Conservation (phyloP, 2,888 invertebrate genomes). For the Mellilla xanthometata region DNA sequence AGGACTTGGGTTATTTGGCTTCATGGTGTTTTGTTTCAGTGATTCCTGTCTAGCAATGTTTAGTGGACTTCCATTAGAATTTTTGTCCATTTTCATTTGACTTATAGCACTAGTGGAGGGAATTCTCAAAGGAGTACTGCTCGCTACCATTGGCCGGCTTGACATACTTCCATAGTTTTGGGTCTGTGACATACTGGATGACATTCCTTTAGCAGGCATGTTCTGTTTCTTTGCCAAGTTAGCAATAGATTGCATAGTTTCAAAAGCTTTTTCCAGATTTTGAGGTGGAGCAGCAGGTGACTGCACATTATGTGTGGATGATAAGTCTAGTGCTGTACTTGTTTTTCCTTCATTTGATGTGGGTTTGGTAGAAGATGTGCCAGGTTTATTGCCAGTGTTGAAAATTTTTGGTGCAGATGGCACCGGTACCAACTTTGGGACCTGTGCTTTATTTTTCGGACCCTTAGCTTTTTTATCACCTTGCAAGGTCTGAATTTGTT, state of each 20-base stretch:
- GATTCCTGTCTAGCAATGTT: conserved; percentile 54
- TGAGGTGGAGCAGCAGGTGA: conserved; percentile 68
- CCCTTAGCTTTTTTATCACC: conserved; percentile 70
- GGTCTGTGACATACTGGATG: conserved; percentile 52
- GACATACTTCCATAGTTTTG: conserved; percentile 56
- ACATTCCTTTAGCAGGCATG: conserved; percentile 57
- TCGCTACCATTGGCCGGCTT: conserved; percentile 51
- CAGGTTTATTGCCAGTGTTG: conserved; percentile 61
- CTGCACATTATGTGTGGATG: conserved; percentile 70
- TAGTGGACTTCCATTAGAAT: conserved; percentile 41
- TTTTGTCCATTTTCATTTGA: conserved; percentile 65
- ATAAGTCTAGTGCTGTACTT: conserved; percentile 71
- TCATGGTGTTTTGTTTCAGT: conserved; percentile 48
- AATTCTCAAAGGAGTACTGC: conserved; percentile 56
- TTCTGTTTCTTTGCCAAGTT: conserved; percentile 77
- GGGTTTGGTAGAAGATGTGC: conserved; percentile 48
- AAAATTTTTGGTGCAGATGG: conserved; percentile 69
- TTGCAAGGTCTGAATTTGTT: conserved; percentile 68
- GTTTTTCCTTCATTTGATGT: conserved; percentile 53
- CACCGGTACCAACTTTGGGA: conserved; percentile 73
- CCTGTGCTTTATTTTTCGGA: conserved; percentile 71
- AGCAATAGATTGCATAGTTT: conserved; percentile 79
- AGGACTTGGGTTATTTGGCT: conserved; percentile 47
- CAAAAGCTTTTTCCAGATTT: conserved; percentile 67
- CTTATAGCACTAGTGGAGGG: conserved; percentile 55